phyloP scores from a whole-genome alignment of 2,888 invertebrate species.

The Meteorus colon region DNA sequence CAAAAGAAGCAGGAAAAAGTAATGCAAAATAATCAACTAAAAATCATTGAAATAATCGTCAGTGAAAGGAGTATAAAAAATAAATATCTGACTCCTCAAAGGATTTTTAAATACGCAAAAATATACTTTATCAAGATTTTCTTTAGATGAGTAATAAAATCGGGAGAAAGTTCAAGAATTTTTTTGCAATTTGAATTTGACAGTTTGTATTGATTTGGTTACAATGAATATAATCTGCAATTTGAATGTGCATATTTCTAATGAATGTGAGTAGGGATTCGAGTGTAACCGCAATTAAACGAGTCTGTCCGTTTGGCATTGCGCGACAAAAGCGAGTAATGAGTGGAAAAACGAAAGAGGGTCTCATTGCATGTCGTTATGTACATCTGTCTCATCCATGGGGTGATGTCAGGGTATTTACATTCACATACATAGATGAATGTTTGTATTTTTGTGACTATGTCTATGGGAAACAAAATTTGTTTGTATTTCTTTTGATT shows the following conservation, averaged over 20 bases:
- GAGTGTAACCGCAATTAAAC: slow-evolving; percentile 44
- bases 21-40: too few relatives aligned
- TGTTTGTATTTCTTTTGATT: background rate
- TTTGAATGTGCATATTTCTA: background rate
- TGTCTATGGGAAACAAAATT: background rate
- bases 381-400: background rate
- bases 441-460: background rate
- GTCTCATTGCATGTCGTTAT: slow-evolving; percentile 37
- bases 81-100: too few relatives aligned
- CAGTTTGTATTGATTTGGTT: too few relatives aligned
- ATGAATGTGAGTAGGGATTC: slow-evolving; percentile 10
- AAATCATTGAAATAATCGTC: too few relatives aligned
- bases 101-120: too few relatives aligned
- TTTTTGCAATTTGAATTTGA: too few relatives aligned
- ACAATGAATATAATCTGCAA: background rate
- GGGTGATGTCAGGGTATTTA: background rate
- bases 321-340: slow-evolving; percentile 43
- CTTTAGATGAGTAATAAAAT: too few relatives aligned
- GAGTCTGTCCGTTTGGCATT: slow-evolving; percentile 31
- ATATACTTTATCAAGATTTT: too few relatives aligned
- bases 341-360: slow-evolving; percentile 41
- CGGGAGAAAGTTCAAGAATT: too few relatives aligned
- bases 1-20: background rate
- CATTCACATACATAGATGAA: slow-evolving; percentile 5
- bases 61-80: too few relatives aligned